phyloP scores from a whole-genome alignment of 2,113 vertebrate species.

The Capricornis sumatraensis region DNA sequence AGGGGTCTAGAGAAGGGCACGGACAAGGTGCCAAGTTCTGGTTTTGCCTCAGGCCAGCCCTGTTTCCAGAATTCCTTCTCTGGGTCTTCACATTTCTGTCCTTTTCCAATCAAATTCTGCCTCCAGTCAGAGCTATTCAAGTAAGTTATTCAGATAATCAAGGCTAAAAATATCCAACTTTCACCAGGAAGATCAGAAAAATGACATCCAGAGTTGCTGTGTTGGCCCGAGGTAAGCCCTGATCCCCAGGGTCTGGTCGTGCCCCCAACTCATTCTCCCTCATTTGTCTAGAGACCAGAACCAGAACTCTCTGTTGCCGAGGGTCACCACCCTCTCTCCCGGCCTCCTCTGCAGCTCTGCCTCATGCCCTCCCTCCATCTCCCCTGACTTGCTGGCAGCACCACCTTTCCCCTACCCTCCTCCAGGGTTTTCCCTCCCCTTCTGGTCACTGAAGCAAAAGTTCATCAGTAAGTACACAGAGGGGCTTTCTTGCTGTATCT shows the following conservation, averaged over 20 bases:
- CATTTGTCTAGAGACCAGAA: not conserved
- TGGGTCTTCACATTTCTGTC: not conserved
- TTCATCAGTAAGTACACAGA: not conserved
- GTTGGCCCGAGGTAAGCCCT: not conserved
- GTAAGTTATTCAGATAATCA: not conserved
- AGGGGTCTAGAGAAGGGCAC: not conserved
- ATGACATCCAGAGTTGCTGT: not conserved
- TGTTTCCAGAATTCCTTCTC: not conserved
- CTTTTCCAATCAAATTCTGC: not conserved
- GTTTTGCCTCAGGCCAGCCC: not conserved
- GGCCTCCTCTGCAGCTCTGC: not conserved
- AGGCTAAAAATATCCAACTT: not conserved
- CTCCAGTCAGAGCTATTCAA: not conserved
- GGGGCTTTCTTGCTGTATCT: not conserved
- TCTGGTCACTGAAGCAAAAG: not conserved
- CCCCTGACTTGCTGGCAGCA: no score
- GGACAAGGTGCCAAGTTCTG: not conserved
- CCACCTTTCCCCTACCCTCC: not conserved
- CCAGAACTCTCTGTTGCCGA: not conserved
- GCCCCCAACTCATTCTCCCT: not conserved
- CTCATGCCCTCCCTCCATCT: no score
- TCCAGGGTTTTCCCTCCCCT: not conserved
- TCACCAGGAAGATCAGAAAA: not conserved
- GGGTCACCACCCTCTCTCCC: not conserved
- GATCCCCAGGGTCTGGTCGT: fast-evolving